phyloP scores from a whole-genome alignment of 2,888 invertebrate species.

The Anodontia alba region DNA sequence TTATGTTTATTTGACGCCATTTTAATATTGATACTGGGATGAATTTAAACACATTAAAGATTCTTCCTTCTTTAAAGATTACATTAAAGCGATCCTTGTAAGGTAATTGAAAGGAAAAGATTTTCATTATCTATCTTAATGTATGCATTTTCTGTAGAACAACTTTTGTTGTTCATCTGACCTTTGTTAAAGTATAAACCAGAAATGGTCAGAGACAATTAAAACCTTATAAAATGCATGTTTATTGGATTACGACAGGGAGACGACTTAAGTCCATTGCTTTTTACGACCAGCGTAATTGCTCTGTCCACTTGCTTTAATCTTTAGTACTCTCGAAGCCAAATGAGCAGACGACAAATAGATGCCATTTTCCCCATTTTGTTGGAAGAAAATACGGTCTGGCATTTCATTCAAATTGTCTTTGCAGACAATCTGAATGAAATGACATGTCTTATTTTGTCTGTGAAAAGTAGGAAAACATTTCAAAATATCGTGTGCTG shows the following conservation, averaged over 20 bases:
- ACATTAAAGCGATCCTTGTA: conserved; percentile 50
- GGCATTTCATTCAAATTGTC: too few relatives aligned
- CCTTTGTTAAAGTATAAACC: neutral
- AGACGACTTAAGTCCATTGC: conserved; percentile 34
- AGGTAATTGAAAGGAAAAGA: conserved; percentile 60
- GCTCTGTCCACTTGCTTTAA: conserved; percentile 16
- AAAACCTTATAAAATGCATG: conserved; percentile 48
- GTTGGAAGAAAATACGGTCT: too few relatives aligned
- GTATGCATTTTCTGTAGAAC: neutral
- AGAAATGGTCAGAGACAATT: conserved; percentile 30
- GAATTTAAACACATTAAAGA: conserved; percentile 61
- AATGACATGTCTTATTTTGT: too few relatives aligned
- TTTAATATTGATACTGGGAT: conserved; percentile 48
- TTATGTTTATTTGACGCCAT: conserved; percentile 63
- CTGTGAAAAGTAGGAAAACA: too few relatives aligned
- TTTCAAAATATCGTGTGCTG: too few relatives aligned
- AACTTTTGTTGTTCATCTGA: conserved; percentile 38
- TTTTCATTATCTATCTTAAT: conserved; percentile 52
- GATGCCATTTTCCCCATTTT: too few relatives aligned
- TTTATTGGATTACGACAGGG: conserved; percentile 38
- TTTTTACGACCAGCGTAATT: conserved; percentile 22
- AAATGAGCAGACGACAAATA: too few relatives aligned
- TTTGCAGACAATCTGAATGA: too few relatives aligned
- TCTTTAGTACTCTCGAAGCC: too few relatives aligned
- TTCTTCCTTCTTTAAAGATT: conserved; percentile 47